phyloP scores from a whole-genome alignment of 1,140 invertebrate genomes.

The Micrasema longulum region DNA sequence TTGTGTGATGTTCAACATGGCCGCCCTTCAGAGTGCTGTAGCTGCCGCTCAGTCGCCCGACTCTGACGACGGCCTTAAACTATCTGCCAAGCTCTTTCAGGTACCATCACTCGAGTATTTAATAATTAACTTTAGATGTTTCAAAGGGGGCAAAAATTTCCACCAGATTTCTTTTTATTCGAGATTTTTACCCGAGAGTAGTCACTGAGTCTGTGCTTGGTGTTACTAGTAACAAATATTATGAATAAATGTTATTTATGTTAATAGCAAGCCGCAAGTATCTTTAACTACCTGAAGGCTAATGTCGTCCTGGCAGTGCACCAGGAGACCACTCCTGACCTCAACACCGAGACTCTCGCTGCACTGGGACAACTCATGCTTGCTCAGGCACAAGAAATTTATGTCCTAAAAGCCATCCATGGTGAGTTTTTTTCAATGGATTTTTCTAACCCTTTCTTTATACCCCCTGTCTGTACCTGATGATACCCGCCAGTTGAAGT shows the following conservation, averaged over 20 bases:
- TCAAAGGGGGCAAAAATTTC: too few relatives aligned
- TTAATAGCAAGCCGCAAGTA: conserved; percentile 88
- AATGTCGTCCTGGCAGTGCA: conserved; percentile 87
- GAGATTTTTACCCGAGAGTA: too few relatives aligned
- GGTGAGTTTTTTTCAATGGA: conserved; percentile 67
- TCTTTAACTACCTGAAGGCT: conserved; percentile 90
- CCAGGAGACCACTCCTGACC: conserved; percentile 95
- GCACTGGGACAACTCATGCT: conserved; percentile 92
- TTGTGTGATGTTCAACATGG: conserved; percentile 97
- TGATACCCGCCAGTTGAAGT: neutral
- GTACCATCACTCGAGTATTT: conserved; percentile 63
- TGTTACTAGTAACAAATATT: too few relatives aligned
- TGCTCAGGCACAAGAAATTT: conserved; percentile 97
- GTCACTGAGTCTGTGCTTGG: too few relatives aligned
- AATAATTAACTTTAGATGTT: too few relatives aligned
- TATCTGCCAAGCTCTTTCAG: conserved; percentile 93
- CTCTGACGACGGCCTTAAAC: conserved; percentile 93
- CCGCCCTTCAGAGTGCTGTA: conserved; percentile 90
- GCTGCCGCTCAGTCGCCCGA: conserved; percentile 88
- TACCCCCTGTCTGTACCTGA: too few relatives aligned
- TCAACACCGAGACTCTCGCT: conserved; percentile 90
- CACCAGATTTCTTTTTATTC: too few relatives aligned
- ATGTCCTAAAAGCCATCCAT: conserved; percentile 93
- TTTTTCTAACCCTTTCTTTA: neutral
- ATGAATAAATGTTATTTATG: too few relatives aligned